These are phyloP conservation scores for Yponomeuta malinellus DNA, from an alignment of 2,888 invertebrate species.

Conservation along the genomic window DNA sequence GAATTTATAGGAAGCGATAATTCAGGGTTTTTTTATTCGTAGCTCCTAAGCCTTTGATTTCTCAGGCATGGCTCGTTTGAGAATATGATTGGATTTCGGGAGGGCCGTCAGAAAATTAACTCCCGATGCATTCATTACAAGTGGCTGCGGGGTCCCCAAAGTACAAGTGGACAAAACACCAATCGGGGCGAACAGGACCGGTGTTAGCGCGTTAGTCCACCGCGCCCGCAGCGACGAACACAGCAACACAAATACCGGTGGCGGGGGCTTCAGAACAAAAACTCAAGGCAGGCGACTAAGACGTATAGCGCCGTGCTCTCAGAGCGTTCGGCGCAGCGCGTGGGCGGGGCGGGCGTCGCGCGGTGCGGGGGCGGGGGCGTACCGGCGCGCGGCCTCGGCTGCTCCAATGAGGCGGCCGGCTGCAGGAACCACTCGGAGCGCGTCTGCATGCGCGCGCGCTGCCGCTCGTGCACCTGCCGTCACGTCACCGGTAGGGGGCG, in stretches of 20 bases:
- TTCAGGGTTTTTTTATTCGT: too few species aligned
- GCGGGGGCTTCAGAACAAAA: conserved; percentile 61
- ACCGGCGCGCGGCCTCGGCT: conserved; percentile 60
- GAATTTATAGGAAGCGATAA: too few species aligned
- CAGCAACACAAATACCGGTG: conserved; percentile 60
- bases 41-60: too few species aligned
- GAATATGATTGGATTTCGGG: too few species aligned
- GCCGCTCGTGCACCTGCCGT: conserved; percentile 92
- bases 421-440: conserved; percentile 98
- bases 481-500: conserved; percentile 1
- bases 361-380: conserved; percentile 48
- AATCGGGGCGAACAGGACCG: conserved; percentile 26
- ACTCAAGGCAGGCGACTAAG: conserved; percentile 75
- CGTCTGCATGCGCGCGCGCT: conserved; percentile 96
- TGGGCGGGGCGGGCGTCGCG: conserved; percentile 33
- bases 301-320: conserved; percentile 70
- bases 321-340: conserved; percentile 24
- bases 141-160: not conserved
- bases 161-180: not conserved
- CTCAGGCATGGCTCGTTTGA: too few species aligned
- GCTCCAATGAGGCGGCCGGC: conserved; percentile 76
- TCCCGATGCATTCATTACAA: too few species aligned
- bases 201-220: conserved; percentile 47
- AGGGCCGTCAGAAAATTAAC: too few species aligned
- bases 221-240: conserved; percentile 59